Evolutionary conservation across 2,113 vertebrate species (phyloP), one percentile per base, ranked within the genome.

Genomic region (Onychostoma macrolepis): DNA sequence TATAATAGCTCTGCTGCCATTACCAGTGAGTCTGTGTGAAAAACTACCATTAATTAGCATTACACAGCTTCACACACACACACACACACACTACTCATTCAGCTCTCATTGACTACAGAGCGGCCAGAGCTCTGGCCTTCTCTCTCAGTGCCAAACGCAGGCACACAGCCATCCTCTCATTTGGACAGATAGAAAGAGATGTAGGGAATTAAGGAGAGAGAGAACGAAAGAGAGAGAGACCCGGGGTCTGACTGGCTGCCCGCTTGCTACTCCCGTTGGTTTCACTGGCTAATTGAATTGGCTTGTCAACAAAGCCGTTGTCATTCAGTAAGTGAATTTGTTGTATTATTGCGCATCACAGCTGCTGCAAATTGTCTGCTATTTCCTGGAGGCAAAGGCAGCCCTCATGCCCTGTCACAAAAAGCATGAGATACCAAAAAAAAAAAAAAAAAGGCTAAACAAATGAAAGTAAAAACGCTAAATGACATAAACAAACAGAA

Each of bases 301-400:
- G 96, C 96, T 96, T 96, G 96, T 96, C 96, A 96, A 96, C 96
- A 97, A 97, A 97, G 96, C 95, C 95, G 95, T 96, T 96, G 96
- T 95, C 95, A 96, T 96, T 96, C 95, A 96, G 95, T 95, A 94
- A 96, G 95, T 96, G 96, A 96, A 95, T 96, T 96, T 96, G 95
- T 96, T 95, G 96, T 95, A 93, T 93, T 95, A 94, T 94, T 95
- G 88, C 91, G 74, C 93, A 89, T 93, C 94, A 93, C 96, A 96
- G 96, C 96, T 97, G 96, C 94, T 95, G 94, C 94, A 95, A 92
- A 95, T 94, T 94, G 94, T 95, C 95, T 81, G 91, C 93, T 94
- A 45, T 96, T 95, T 96, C 93, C 96, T 96, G 95, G 94, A 94
- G 95, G 94, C 94, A 93, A 95, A 95, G 94, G 93, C 95, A 96